These are phyloP conservation scores for Notolabrus celidotus DNA, from an alignment of 2,797 vertebrate species.

Conservation along the genomic window DNA sequence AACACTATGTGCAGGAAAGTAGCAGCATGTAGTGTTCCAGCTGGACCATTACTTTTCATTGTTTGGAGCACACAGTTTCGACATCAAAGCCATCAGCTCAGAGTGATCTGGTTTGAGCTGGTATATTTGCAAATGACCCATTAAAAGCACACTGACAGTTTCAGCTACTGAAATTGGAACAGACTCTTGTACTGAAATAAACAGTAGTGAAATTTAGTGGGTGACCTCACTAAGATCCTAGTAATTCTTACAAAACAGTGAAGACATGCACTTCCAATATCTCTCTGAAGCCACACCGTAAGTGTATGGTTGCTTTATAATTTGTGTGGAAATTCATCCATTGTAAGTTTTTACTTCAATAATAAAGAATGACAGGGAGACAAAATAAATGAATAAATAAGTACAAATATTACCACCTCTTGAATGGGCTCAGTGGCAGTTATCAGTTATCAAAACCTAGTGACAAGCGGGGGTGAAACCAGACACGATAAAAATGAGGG, in stretches of 20 bases:
- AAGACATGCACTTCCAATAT: not conserved
- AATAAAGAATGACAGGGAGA: conserved; percentile 11
- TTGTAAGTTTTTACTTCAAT: conserved; percentile 30
- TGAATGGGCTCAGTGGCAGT: too few relatives aligned
- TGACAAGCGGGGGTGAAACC: too few relatives aligned
- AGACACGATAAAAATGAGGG: too few relatives aligned
- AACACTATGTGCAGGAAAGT: not conserved
- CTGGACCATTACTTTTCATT: not conserved
- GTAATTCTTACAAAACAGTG: conserved; percentile 21
- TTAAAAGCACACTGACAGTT: conserved; percentile 54
- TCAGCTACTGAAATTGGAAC: conserved; percentile 63
- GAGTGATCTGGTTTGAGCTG: conserved; percentile 77
- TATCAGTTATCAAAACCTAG: too few relatives aligned
- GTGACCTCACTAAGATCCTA: not conserved
- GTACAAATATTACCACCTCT: too few relatives aligned
- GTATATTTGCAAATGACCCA: conserved; percentile 71
- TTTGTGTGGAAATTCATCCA: conserved; percentile 16
- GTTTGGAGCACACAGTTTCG: conserved; percentile 34
- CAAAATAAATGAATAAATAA: too few relatives aligned
- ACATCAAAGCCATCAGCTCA: conserved; percentile 59
- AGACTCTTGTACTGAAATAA: conserved; percentile 45
- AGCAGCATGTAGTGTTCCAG: not conserved
- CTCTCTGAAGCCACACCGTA: not conserved
- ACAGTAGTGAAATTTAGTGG: conserved; percentile 2
- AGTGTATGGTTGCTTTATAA: not conserved